Base-by-base conservation (phyloP, 2,888 invertebrate species). In the Pollenia angustigena region DNA sequence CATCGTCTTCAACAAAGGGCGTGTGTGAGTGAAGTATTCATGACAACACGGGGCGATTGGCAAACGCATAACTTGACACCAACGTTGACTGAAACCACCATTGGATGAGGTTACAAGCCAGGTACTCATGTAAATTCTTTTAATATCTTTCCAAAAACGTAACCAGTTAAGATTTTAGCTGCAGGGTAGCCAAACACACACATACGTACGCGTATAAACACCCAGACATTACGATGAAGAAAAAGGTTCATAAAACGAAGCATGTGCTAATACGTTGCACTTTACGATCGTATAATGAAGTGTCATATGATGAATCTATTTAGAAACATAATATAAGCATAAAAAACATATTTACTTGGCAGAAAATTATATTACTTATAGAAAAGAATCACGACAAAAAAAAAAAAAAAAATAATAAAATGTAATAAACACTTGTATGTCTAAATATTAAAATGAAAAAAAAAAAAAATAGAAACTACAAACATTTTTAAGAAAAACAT, bases 201-300 rank as follows among this genome's bases (percentile, higher is more conserved):
- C 12, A 54, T 16, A 48, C 42, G 3, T n/a, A 56, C 11, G 7
- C 14, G 6, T 7, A 60, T 32, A 16, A 12, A 46, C 52, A 64
- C 9, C 7, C 48, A 32, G 14, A 72, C 64, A 23, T n/a, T 8
- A 48, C 9, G 48, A 76, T 54, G 64, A 18, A 46, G 60, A 64
- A 64, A 16, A 46, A 72, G 54, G n/a, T 48, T 64, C 64, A 72
- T 56, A 48, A 66, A 64, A 72, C 44, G 68, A 46, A 50, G 58
- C 68, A 69, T 66, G 71, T 60, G 52, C n/a, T 82, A 71, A 48
- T 69, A 58, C 64, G 64, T 71, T 72, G 71, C 83, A 83, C 48
- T 78, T 83, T 76, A 66, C 14, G 42, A 76, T 79, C 40, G 66
- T 83, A 86, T 83, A 86, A 82, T 80, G 58, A 75, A 83, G 86